phyloP scores from a whole-genome alignment of 2,888 invertebrate species.

The Eilema griseolum region DNA sequence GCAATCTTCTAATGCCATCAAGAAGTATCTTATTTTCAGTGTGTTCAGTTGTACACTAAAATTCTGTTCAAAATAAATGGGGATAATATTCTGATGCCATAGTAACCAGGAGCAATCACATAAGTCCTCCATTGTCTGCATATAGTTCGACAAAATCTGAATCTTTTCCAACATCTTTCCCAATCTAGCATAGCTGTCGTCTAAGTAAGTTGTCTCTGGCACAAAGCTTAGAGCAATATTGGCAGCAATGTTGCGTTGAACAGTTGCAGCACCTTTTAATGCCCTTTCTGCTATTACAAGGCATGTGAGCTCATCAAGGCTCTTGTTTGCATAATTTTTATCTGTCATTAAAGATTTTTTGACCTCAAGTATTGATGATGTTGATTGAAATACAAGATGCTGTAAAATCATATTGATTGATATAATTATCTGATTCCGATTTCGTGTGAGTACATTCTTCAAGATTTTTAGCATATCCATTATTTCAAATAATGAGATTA shows the following conservation, averaged over 20 bases:
- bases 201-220: slow-evolving; percentile 87
- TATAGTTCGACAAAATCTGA: slow-evolving; percentile 88
- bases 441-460: slow-evolving; percentile 89
- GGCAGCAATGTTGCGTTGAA: slow-evolving; percentile 89
- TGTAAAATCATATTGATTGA: slow-evolving; percentile 92
- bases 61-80: slow-evolving; percentile 92
- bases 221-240: slow-evolving; percentile 90
- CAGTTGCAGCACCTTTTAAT: slow-evolving; percentile 88
- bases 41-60: slow-evolving; percentile 89
- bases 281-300: slow-evolving; percentile 91
- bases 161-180: slow-evolving; percentile 89
- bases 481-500: slow-evolving; percentile 92
- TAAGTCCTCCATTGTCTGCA: slow-evolving; percentile 85
- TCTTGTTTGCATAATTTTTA: slow-evolving; percentile 89
- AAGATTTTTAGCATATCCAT: slow-evolving; percentile 94
- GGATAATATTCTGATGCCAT: slow-evolving; percentile 93
- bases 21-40: slow-evolving; percentile 85
- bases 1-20: slow-evolving; percentile 82
- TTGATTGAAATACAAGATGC: slow-evolving; percentile 92
- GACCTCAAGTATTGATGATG: slow-evolving; percentile 89
- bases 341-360: slow-evolving; percentile 90
- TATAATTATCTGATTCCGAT: slow-evolving; percentile 90
- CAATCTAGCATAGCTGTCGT: slow-evolving; percentile 89
- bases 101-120: slow-evolving; percentile 93
- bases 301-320: slow-evolving; percentile 91